phyloP scores from a whole-genome alignment of 2,888 invertebrate genomes.

The Caenorhabditis doughertyi region DNA sequence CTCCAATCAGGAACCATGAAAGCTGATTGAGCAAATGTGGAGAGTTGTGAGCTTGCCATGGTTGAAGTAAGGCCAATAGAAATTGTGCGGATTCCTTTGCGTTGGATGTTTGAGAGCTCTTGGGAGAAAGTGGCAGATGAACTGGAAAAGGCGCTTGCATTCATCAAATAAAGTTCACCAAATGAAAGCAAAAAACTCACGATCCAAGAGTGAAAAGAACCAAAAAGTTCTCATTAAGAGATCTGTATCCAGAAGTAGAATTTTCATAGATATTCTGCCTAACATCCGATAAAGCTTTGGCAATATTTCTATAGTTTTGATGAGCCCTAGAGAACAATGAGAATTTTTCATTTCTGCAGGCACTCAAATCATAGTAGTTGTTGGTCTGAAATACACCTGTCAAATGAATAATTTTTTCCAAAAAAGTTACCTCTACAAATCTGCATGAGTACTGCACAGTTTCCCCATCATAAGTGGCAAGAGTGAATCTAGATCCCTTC shows the following conservation, averaged over 20 bases:
- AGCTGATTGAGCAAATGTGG: slow-evolving; percentile 51
- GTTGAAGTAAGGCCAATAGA: slow-evolving; percentile 59
- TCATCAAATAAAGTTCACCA: too few relatives aligned
- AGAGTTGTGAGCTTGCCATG: slow-evolving; percentile 42
- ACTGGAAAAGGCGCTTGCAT: too few relatives aligned
- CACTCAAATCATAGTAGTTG: slow-evolving; percentile 64
- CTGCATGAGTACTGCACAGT: slow-evolving; percentile 56
- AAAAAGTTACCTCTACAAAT: slow-evolving; percentile 51
- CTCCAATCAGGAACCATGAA: slow-evolving; percentile 60
- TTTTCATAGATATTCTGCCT: slow-evolving; percentile 39
- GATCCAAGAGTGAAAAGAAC: slow-evolving; percentile 61
- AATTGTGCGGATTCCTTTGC: slow-evolving; percentile 58
- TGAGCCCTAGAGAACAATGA: slow-evolving; percentile 35
- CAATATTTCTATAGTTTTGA: slow-evolving; percentile 28
- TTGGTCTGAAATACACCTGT: slow-evolving; percentile 31
- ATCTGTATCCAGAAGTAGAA: slow-evolving; percentile 51
- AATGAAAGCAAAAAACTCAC: slow-evolving; percentile 46
- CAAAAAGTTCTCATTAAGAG: slow-evolving; percentile 66
- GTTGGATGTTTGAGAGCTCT: slow-evolving; percentile 38
- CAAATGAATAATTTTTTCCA: background rate
- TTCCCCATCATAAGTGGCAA: slow-evolving; percentile 65
- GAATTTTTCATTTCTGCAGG: slow-evolving; percentile 55
- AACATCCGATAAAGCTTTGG: slow-evolving; percentile 24
- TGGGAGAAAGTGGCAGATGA: slow-evolving; percentile 39
- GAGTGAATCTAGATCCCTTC: slow-evolving; percentile 56